phyloP scores from a whole-genome alignment of 2,113 vertebrate species.

The Garra rufa region DNA sequence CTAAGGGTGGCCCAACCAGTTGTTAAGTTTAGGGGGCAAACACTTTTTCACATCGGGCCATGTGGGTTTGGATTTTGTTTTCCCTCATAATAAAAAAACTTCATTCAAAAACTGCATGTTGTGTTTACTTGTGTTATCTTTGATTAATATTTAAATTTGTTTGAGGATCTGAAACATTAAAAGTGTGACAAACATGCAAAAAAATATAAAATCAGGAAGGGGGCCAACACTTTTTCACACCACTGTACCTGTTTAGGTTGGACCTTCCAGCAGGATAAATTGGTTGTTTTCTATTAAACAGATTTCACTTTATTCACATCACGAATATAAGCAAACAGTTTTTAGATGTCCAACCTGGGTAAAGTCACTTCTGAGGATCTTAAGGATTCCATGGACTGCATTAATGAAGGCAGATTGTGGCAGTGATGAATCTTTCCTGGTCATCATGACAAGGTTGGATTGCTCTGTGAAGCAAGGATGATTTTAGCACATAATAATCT shows the following conservation, averaged over 20 bases:
- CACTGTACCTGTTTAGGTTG: neutral
- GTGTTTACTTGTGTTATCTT: too few species aligned
- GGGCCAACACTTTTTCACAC: too few species aligned
- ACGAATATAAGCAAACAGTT: conserved; percentile 9
- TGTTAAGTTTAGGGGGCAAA: too few species aligned
- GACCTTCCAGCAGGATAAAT: neutral
- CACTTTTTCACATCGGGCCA: too few species aligned
- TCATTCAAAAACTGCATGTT: too few species aligned
- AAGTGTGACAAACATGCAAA: too few species aligned
- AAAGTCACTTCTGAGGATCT: conserved; percentile 84
- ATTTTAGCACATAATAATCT: neutral
- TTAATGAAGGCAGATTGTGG: conserved; percentile 76
- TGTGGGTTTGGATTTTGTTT: too few species aligned
- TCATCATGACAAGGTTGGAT: conserved; percentile 85
- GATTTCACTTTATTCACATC: neutral
- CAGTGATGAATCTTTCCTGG: conserved; percentile 69
- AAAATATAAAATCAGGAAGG: too few species aligned
- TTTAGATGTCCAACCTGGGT: conserved; percentile 69
- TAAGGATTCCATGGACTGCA: conserved; percentile 77
- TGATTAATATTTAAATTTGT: too few species aligned
- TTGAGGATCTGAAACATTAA: too few species aligned
- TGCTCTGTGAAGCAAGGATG: conserved; percentile 74
- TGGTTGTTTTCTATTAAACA: neutral
- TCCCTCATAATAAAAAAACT: too few species aligned
- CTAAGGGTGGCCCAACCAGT: too few species aligned